These are phyloP conservation scores for Theocolax elegans DNA, from an alignment of 1,140 invertebrate genomes.

Conservation along the genomic window DNA sequence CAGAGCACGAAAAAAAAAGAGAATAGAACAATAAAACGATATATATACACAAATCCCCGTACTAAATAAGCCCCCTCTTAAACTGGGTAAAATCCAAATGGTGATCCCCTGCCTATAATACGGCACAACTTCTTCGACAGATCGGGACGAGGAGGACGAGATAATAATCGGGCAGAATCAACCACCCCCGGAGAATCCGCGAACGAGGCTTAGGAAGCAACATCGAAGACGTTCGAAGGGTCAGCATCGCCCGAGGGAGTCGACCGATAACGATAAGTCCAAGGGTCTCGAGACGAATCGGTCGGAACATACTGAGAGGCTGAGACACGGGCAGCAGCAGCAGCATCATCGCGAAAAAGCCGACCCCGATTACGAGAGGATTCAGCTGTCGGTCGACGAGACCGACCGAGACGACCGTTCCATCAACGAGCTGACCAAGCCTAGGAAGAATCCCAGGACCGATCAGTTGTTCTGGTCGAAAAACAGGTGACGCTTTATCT, in stretches of 20 bases:
- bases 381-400: slow-evolving; percentile 1
- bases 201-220: slow-evolving; percentile 41
- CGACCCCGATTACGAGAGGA: slow-evolving; percentile 14
- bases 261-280: slow-evolving; percentile 31
- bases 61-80: slow-evolving; percentile 27
- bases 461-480: slow-evolving; percentile 39
- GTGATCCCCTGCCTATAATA: not conserved
- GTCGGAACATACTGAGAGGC: not conserved
- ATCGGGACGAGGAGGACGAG: slow-evolving; percentile 51
- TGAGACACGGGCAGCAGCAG: slow-evolving; percentile 18
- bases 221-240: slow-evolving; percentile 38
- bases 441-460: not conserved
- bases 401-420: not conserved
- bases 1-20: not conserved
- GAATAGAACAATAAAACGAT: slow-evolving; percentile 11
- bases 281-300: slow-evolving; percentile 4
- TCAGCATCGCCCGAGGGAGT: slow-evolving; percentile 14
- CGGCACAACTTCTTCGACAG: slow-evolving; percentile 13
- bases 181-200: slow-evolving; percentile 18
- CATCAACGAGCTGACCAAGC: slow-evolving; percentile 23
- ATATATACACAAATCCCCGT: slow-evolving; percentile 18
- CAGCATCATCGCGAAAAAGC: slow-evolving; percentile 24
- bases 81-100: not conserved
- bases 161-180: slow-evolving; percentile 47
- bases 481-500: slow-evolving; percentile 26